phyloP scores from a whole-genome alignment of 2,797 vertebrate species.

The Mallotus villosus region DNA sequence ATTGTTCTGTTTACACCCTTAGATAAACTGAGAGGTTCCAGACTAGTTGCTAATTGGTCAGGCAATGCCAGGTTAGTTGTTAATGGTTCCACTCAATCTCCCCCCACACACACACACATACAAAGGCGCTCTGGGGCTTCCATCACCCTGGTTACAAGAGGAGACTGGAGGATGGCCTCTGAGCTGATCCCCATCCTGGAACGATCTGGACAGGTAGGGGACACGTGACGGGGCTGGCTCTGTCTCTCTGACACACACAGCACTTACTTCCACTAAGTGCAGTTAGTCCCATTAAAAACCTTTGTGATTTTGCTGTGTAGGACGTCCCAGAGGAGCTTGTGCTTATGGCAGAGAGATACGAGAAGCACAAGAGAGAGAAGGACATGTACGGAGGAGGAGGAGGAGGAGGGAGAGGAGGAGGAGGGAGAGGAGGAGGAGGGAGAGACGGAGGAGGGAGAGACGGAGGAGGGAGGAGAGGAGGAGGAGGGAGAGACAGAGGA shows the following conservation, averaged over 20 bases:
- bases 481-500: conserved; percentile 44
- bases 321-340: conserved; percentile 85
- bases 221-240: neutral
- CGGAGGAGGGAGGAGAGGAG: conserved; percentile 38
- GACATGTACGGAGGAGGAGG: conserved; percentile 60
- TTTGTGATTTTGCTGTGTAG: conserved; percentile 60
- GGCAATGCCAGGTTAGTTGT: too few species aligned
- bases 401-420: conserved; percentile 63
- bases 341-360: conserved; percentile 89
- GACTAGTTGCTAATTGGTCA: too few species aligned
- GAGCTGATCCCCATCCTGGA: conserved; percentile 90
- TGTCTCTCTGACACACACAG: neutral
- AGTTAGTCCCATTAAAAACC: neutral
- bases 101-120: conserved; percentile 38
- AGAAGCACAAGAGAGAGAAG: conserved; percentile 78
- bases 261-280: neutral
- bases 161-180: conserved; percentile 85
- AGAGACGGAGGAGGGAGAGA: conserved; percentile 45
- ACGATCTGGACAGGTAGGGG: conserved; percentile 85
- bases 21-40: too few species aligned
- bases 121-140: conserved; percentile 83
- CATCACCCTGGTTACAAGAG: conserved; percentile 87
- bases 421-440: conserved; percentile 52
- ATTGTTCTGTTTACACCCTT: too few species aligned
- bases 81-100: too few species aligned